Evolutionary conservation across 1,140 invertebrate species (phyloP), one percentile per base, ranked within the genome.

Genomic region (Chymomyza costata): DNA sequence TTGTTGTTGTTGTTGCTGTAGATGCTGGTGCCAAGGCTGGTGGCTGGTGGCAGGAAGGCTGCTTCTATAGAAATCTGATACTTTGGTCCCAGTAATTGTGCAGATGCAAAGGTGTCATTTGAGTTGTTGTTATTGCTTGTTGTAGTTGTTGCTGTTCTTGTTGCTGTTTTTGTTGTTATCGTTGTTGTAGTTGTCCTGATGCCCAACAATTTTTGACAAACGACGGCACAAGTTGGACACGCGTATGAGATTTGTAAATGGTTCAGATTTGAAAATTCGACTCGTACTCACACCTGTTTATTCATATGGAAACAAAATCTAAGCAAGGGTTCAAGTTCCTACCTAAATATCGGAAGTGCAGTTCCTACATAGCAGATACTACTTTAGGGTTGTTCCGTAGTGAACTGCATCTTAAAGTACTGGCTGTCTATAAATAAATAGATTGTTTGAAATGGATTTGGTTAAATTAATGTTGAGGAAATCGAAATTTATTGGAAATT

Each of bases 51-150:
- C 21, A 5, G 21, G 3, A 5, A 8, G 3, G 3, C 21, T 25
- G 21, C 70, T 76, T 71, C 73, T 51, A 61, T 54, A 56, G 71
- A 78, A 78, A 78, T 78, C 73, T 57, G 71, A 78, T 78, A 78
- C 71, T 54, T 60, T 78, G 43, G 39, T 46, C 53, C 61, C 53
- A 46, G 62, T 78, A 80, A 78, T 78, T 78, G 73, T 80, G 73
- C 71, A 78, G 71, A 78, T 78, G 71, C 71, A 49, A 76, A 78
- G 71, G 71, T 78, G 71, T 80, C 71, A 78, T 67, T 66, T 58
- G 63, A 80, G 54, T 80, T 62, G 63, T 50, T 71, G 31, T 38
- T 54, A 35, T 45, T 54, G n/a, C 19, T 39, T 48, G 13, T 46
- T 52, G 30, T 41, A 57, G 18, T 17, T 54, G 35, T 30, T 18